Conservation (phyloP, 2,113 vertebrate genomes). For the Neodontobutis hainanensis region DNA sequence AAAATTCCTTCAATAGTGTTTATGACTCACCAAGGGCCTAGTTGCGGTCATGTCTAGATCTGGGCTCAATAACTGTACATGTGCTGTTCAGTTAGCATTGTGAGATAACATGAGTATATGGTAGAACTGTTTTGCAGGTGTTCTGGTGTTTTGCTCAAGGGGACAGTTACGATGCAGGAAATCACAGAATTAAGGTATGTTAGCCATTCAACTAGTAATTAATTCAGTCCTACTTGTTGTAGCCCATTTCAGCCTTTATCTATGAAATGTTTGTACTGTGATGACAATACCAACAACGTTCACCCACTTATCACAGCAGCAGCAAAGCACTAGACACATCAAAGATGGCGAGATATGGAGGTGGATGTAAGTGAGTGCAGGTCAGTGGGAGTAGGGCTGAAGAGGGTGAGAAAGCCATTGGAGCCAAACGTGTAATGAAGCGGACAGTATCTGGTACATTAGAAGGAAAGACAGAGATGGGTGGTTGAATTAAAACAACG, state of each 20-base stretch:
- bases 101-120: conserved; percentile 20
- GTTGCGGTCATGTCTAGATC: conserved; percentile 26
- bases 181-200: conserved; percentile 10
- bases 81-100: background rate
- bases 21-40: conserved; percentile 55
- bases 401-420: conserved; percentile 22
- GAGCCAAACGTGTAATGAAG: conserved; percentile 29
- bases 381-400: conserved; percentile 10
- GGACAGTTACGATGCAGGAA: conserved; percentile 19
- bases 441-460: conserved; percentile 17
- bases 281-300: conserved; percentile 41
- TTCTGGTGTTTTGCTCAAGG: conserved; percentile 12
- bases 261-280: conserved; percentile 8
- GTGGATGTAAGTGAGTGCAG: conserved; percentile 16
- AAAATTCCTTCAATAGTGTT: conserved; percentile 31
- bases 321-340: background rate
- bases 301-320: conserved; percentile 49
- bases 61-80: conserved; percentile 31
- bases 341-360: background rate
- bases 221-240: background rate
- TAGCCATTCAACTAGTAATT: background rate
- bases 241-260: background rate
- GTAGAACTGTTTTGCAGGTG: conserved; percentile 10
- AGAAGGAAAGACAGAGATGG: background rate
- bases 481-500: conserved; percentile 27